Evolutionary conservation across 2,113 vertebrate species (phyloP), one percentile per base, ranked within the genome.

Genomic region (Enhydra lutris): DNA sequence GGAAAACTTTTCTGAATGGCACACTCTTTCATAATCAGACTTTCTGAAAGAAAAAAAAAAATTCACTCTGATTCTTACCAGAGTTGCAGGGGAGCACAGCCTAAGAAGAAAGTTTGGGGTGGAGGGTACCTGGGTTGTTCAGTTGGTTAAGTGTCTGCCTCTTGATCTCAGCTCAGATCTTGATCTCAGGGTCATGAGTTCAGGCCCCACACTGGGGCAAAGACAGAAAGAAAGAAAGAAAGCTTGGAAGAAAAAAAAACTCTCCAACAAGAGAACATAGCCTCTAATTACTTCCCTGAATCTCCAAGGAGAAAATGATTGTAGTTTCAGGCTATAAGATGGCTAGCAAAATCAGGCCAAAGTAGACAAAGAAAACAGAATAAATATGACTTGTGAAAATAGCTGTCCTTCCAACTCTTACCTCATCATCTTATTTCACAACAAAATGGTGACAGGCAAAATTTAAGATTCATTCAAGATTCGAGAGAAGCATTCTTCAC

Each of bases 1-100:
- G 18, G 52, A 81, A 85, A 84, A 29, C 1, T 52, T 93, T 73
- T 86, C 74, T 92, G 21, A 79, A 84, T 34, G 42, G 23, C 45
- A 89, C 45, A 39, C 36, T 59, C 74, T 95, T 71, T 87, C 36
- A 81, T 67, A 91, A 80, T 57, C 76, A 67, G 36, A 87, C 82
- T 87, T 97, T 82, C 93, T 87, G 57, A 74, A 90, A 85, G 89
- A 67, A 63, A 65, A 67, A 69, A 69, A 85, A 61, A 92, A 69
- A 76, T 42, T 71, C 69, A n/a, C 13, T 91, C 29, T 67, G 39
- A 82, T 91, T 90, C 57, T 59, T 87, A 24, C 59, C 63, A 50
- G 63, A 65, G 59, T 74, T 80, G 10, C 57, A n/a, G 24, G 6
- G 23, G 23, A 78, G 0, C 63, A 85, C 7, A 82, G 34, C 18